Conservation (phyloP, 2,797 vertebrate species). For the Melanotaenia maccullochi region DNA sequence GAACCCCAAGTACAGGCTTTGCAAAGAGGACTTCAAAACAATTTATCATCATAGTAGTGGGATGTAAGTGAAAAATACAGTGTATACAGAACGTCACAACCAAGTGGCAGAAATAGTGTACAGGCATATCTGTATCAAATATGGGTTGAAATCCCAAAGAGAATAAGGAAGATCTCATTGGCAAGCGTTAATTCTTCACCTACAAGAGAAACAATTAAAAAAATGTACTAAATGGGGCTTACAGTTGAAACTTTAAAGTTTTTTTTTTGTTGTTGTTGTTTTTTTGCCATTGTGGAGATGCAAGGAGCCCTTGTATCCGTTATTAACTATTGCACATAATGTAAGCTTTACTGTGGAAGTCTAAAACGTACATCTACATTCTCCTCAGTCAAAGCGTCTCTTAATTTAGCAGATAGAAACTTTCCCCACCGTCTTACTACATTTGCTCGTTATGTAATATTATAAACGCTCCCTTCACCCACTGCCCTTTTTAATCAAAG, state of each 20-base stretch:
- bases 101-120: neutral
- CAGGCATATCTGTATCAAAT: neutral
- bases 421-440: neutral
- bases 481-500: slow-evolving; percentile 4
- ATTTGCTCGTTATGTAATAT: neutral
- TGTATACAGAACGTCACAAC: neutral
- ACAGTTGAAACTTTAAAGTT: neutral
- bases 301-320: neutral
- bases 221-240: neutral
- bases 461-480: neutral
- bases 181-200: neutral
- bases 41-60: neutral
- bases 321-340: neutral
- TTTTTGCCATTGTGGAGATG: neutral
- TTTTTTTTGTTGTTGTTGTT: too few species aligned
- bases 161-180: neutral
- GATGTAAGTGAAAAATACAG: neutral
- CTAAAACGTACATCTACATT: neutral
- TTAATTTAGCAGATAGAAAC: neutral
- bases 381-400: neutral
- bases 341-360: neutral
- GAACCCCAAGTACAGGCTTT: neutral
- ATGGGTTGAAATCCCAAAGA: neutral
- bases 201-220: neutral
- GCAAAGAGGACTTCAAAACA: neutral